phyloP scores from a whole-genome alignment of 1,140 invertebrate genomes.

The Sycophaga agraensis region DNA sequence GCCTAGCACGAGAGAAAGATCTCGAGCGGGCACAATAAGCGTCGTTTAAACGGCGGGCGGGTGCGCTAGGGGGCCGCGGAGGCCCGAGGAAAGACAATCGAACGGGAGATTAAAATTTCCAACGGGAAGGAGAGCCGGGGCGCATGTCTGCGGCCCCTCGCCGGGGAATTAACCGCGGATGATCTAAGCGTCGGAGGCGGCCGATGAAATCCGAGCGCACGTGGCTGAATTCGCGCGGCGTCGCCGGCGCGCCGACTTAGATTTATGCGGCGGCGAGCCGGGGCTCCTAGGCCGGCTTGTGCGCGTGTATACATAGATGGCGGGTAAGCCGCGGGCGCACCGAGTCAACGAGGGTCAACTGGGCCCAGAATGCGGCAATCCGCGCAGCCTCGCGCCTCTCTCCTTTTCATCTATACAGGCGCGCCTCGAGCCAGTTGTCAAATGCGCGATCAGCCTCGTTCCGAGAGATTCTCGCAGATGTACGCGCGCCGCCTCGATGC shows the following conservation, averaged over 20 bases:
- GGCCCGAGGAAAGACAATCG: too few species aligned
- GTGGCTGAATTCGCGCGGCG: conserved; percentile 51
- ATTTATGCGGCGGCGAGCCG: too few species aligned
- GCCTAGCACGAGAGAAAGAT: too few species aligned
- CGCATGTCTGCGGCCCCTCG: too few species aligned
- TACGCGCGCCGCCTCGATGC: not conserved
- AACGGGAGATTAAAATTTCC: too few species aligned
- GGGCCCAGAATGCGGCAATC: conserved; percentile 55
- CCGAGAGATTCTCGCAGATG: not conserved
- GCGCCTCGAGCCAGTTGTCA: conserved; percentile 10
- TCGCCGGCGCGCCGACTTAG: conserved; percentile 50
- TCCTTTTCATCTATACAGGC: not conserved
- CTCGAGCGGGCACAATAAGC: too few species aligned
- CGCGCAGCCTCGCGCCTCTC: not conserved
- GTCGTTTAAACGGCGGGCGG: too few species aligned
- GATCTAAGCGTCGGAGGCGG: conserved; percentile 51
- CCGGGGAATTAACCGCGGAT: conserved; percentile 43
- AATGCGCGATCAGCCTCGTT: not conserved
- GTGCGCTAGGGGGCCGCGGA: too few species aligned
- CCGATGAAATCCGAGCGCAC: conserved; percentile 57
- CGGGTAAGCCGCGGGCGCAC: conserved; percentile 55
- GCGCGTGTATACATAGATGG: conserved; percentile 11
- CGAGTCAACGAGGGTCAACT: conserved; percentile 58
- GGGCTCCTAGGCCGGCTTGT: too few species aligned
- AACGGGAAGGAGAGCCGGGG: conserved; percentile 1